Base-by-base conservation (phyloP, 37 sponge, comb jelly and placozoan species). In the Ephydatia muelleri region DNA sequence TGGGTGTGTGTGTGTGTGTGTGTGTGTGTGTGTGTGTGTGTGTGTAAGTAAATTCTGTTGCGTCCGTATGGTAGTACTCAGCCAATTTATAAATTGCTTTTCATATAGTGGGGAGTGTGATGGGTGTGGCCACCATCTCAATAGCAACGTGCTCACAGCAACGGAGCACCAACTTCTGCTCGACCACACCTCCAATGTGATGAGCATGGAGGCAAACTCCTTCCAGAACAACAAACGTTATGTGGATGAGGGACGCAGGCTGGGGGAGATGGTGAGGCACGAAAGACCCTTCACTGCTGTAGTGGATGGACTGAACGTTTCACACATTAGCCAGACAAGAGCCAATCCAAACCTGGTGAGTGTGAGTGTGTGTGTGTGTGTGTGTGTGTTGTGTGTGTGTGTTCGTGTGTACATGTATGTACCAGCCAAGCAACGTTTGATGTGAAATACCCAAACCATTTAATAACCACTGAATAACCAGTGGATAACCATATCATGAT, bases 291-390 rank as follows among this genome's bases (percentile, higher is more conserved):
- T 76, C 16, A 26, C 26, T 3, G 34, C 37, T 8, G 37, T 76
- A 14, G 38, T 76, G 19, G 77, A 76, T 36, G 77, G 77, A 2
- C 77, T 76, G 38, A 76, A 76, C 38, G 16, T 76, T 11, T 9
- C 37, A 2, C 28, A 40, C n/a, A 6, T 72, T 72, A 21, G 21
- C 16, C 73, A 32, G 34, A 35, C 8, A 21, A 6, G 33, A 36
- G 34, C 33, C 32, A 72, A 72, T 21, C 32, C 34, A 16, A 57
- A 11, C 12, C 16, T 57, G 57, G 57, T 57, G 19, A 21, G 57
- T 57, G 57, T 57, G 57, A n/a, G n/a, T n/a, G n/a, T n/a, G n/a
- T n/a, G n/a, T n/a, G n/a, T n/a, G n/a, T n/a, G n/a, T n/a, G n/a
- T n/a, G n/a, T n/a, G n/a, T n/a, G n/a, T n/a, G n/a, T n/a, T n/a